Percentiles rank a stretch among this genome's conserved stretches.
These are phyloP conservation scores for Acipenser ruthenus DNA, from an alignment of 2,797 vertebrate genomes.

Conservation along the genomic window DNA sequence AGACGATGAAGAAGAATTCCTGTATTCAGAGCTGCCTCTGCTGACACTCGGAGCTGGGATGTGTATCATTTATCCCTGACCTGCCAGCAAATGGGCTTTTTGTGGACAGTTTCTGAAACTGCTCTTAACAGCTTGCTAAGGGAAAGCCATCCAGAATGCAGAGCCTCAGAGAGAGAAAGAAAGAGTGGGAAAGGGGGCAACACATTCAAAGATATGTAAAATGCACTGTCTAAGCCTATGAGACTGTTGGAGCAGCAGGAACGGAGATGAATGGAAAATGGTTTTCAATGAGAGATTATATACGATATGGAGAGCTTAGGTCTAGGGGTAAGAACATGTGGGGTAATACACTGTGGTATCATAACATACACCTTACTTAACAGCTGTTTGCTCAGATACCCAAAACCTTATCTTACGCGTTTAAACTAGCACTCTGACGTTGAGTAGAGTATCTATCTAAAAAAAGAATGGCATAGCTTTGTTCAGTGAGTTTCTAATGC, in stretches of 20 bases:
- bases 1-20: constrained; percentile 80
- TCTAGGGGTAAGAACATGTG: too few relatives aligned
- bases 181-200: constrained; percentile 21
- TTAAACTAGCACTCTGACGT: too few relatives aligned
- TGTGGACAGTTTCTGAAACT: constrained; percentile 58
- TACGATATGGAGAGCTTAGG: too few relatives aligned
- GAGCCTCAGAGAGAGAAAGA: constrained; percentile 20
- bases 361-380: too few relatives aligned
- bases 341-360: too few relatives aligned
- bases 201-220: constrained; percentile 36
- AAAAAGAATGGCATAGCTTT: background rate
- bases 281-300: too few relatives aligned
- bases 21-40: constrained; percentile 62
- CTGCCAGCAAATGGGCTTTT: constrained; percentile 59
- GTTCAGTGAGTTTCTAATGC: background rate
- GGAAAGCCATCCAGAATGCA: constrained; percentile 40
- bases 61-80: constrained; percentile 69
- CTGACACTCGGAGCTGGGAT: constrained; percentile 70
- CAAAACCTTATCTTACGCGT: too few relatives aligned
- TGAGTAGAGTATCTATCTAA: background rate
- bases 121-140: constrained; percentile 60
- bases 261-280: too few relatives aligned
- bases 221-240: constrained; percentile 35
- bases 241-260: background rate
- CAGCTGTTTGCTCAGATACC: too few relatives aligned